Evolutionary conservation across 35 echinoderm and acorn worm species (phyloP).

Genomic region (Heliocidaris erythrogramma): DNA sequence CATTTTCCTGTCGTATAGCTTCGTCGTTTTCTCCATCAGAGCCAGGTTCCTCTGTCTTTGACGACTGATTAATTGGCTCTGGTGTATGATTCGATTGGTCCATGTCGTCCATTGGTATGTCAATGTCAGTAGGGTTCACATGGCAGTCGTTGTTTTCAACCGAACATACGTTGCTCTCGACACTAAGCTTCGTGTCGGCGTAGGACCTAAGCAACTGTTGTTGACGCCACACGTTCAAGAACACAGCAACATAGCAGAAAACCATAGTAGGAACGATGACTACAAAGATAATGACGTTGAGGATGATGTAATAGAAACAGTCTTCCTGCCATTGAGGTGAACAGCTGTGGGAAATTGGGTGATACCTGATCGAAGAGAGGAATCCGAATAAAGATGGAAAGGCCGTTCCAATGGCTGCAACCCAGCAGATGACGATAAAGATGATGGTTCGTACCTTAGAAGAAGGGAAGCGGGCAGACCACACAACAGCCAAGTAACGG

Average conservation of each 20-base stretch:
- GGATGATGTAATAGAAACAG: slow-evolving; percentile 22
- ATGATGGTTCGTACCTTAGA: not conserved
- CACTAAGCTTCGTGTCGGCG: not conserved
- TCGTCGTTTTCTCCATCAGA: too few relatives aligned
- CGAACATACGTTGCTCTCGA: not conserved
- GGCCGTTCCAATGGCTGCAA: not conserved
- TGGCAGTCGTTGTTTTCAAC: not conserved
- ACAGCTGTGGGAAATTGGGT: not conserved
- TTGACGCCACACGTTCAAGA: not conserved
- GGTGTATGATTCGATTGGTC: not conserved
- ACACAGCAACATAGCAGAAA: not conserved
- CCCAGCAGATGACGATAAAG: not conserved
- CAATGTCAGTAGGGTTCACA: not conserved
- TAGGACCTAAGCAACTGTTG: not conserved
- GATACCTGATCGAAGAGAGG: not conserved
- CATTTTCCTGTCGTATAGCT: not conserved
- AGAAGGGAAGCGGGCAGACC: slow-evolving; percentile 8
- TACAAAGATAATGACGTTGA: not conserved
- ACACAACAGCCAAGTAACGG: slow-evolving; percentile 18
- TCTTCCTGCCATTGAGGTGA: slow-evolving; percentile 3
- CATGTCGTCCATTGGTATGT: not conserved
- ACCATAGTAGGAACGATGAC: not conserved
- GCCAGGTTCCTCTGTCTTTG: too few relatives aligned
- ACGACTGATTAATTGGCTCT: too few relatives aligned
- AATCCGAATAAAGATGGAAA: not conserved